These are phyloP conservation scores for Teleopsis dalmanni DNA, from an alignment of 1,140 invertebrate species.

Conservation along the genomic window DNA sequence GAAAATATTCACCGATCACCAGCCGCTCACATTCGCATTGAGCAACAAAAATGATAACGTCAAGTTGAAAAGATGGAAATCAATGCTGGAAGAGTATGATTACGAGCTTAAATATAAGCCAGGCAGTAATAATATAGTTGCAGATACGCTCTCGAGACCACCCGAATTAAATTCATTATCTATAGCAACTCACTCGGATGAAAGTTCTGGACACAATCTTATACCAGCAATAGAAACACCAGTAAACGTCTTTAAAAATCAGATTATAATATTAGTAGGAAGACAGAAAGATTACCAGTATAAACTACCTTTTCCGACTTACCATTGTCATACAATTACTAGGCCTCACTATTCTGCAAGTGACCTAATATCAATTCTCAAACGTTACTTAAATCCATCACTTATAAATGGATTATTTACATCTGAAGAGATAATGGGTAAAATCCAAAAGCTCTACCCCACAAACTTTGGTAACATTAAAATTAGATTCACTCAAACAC, in stretches of 20 bases:
- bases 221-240: neutral
- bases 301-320: neutral
- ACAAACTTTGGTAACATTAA: conserved; percentile 1
- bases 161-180: neutral
- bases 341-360: neutral
- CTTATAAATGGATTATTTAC: neutral
- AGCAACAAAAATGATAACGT: no score
- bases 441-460: conserved; percentile 8
- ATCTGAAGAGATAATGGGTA: neutral
- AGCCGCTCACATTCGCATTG: no score
- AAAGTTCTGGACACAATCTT: neutral
- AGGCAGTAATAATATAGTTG: conserved; percentile 19
- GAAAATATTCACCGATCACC: no score
- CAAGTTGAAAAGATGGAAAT: no score
- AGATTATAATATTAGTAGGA: neutral
- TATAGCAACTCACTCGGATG: neutral
- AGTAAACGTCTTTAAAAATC: neutral
- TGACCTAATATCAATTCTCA: neutral
- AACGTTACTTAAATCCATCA: neutral
- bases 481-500: conserved; percentile 6
- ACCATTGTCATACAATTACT: neutral
- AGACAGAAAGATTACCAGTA: neutral
- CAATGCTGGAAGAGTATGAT: conserved; percentile 32
- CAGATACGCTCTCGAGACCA: neutral
- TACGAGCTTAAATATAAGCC: conserved; percentile 18